Evolutionary conservation across 2,113 vertebrate genomes (phyloP).

Genomic region (Actenoides hombroni): DNA sequence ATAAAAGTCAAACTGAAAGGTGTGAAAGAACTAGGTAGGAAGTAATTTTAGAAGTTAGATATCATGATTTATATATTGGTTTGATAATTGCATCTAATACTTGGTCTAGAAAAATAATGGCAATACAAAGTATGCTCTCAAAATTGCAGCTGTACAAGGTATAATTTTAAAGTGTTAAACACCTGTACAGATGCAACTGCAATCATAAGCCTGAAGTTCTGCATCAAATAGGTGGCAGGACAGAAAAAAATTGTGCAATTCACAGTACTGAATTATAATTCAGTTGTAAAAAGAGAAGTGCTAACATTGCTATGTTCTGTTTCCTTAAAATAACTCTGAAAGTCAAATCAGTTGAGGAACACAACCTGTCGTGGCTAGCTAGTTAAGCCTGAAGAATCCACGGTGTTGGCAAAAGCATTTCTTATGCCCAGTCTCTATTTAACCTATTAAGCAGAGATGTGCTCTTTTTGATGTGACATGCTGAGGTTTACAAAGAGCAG

Average conservation of each 20-base stretch:
- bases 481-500: neutral
- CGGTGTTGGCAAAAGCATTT: neutral
- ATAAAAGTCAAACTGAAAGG: neutral
- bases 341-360: neutral
- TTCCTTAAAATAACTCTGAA: neutral
- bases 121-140: neutral
- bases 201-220: neutral
- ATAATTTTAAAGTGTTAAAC: neutral
- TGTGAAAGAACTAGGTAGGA: neutral
- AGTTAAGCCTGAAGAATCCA: neutral
- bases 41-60: neutral
- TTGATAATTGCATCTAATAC: neutral
- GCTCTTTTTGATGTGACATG: neutral
- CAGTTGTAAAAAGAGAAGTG: neutral
- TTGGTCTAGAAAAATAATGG: neutral
- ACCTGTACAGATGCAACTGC: neutral
- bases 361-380: neutral
- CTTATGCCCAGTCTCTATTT: neutral
- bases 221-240: neutral
- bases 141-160: neutral
- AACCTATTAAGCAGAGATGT: neutral
- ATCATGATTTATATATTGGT: neutral
- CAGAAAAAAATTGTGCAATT: conserved; percentile 1
- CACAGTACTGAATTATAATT: neutral
- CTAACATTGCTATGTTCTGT: neutral